A percentile compares a stretch with the other conserved stretches of the same genome.
phyloP scores from a whole-genome alignment of 2,797 vertebrate genomes.

The Hoplostethus atlanticus region DNA sequence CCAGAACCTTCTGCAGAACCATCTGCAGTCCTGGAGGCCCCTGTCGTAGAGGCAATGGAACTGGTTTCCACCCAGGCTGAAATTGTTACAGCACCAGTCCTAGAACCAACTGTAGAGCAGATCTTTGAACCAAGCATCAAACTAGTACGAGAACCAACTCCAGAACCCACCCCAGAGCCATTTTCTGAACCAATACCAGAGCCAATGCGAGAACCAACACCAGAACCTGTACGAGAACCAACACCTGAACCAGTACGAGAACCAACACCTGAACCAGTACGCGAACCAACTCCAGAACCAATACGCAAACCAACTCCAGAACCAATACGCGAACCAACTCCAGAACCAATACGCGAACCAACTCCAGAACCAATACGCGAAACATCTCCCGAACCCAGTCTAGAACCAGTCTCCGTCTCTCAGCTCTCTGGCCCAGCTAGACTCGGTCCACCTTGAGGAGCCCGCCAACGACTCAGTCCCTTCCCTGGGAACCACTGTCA shows the following conservation, averaged over 20 bases:
- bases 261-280: slow-evolving; percentile 9
- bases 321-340: neutral
- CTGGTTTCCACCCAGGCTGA: slow-evolving; percentile 2
- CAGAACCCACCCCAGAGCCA: slow-evolving; percentile 20
- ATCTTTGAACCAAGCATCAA: neutral
- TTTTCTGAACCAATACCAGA: slow-evolving; percentile 3
- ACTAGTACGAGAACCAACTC: neutral
- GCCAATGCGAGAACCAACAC: neutral
- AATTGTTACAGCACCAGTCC: slow-evolving; percentile 8
- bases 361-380: slow-evolving; percentile 34
- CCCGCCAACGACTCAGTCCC: slow-evolving; percentile 51
- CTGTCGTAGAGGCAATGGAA: slow-evolving; percentile 21
- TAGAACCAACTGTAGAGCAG: slow-evolving; percentile 28
- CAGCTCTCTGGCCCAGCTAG: slow-evolving; percentile 60
- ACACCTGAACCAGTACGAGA: slow-evolving; percentile 22
- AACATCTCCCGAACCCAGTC: slow-evolving; percentile 9
- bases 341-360: slow-evolving; percentile 30
- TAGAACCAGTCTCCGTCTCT: slow-evolving; percentile 15
- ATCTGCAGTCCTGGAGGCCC: slow-evolving; percentile 1
- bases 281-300: slow-evolving; percentile 30
- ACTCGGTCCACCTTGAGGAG: slow-evolving; percentile 66
- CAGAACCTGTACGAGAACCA: slow-evolving; percentile 25
- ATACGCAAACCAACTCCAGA: slow-evolving; percentile 22
- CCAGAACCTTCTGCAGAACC: slow-evolving; percentile 35
- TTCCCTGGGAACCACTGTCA: slow-evolving; percentile 81